Evolutionary conservation across 1,140 invertebrate genomes (phyloP), one percentile per base, ranked within the genome.

Genomic region (Papilio xuthus): DNA sequence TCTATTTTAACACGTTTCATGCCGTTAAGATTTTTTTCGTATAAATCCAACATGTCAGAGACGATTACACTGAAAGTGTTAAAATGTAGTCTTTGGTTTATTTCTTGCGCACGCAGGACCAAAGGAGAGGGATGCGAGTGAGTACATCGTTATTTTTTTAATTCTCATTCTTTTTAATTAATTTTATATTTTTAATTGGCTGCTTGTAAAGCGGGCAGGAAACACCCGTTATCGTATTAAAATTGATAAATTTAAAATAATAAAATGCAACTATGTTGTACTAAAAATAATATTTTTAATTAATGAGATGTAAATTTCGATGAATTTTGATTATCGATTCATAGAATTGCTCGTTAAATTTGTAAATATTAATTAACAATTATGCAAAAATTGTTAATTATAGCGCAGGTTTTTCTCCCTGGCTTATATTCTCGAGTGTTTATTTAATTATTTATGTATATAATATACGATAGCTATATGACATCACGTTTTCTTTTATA

Each of bases 71-170:
- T 53, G 7, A 53, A 53, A 9, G n/a, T 53, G 50, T 53, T 53
- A 20, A 53, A 53, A 20, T 53, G 1, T 50, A 18, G 50, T 20
- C 50, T 53, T n/a, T 79, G 37, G 13, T 78, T 50, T 78, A 67
- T 78, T 69, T 82, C 32, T 85, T 69, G 77, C 84, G 85, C 88
- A 87, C 69, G 78, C 93, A 97, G 96, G 96, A 93, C 96, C 95
- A 92, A 96, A 95, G 91, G 96, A 97, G 88, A 94, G 96, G 82
- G 96, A 97, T 85, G 95, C 96, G 91, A 97, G 96, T 97, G 95
- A 97, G 96, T 96, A 88, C 79, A 69, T 23, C 7, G 26, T 44
- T 73, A 60, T 32, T 56, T 41, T 20, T 72, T 71, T 72, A 74
- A 53, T 78, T 73, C 13, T 18, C n/a, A 28, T 56, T 26, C n/a